A percentile compares a stretch with the other conserved stretches of the same genome.
phyloP scores from a whole-genome alignment of 2,113 vertebrate species.

The Camelus bactrianus region DNA sequence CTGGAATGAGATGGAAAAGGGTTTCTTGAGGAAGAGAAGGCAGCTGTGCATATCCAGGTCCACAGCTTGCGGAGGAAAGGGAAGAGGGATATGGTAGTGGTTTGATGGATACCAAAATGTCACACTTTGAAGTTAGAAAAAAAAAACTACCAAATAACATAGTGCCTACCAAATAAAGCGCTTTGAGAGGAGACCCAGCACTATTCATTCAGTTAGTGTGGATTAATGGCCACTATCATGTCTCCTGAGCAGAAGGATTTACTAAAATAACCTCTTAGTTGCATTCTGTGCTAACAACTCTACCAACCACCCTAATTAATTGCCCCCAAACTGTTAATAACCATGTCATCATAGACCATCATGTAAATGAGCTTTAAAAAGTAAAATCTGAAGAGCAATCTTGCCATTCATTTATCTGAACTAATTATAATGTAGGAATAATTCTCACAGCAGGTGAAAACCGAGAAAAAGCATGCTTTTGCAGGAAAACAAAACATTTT shows the following conservation, averaged over 20 bases:
- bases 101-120: background rate
- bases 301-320: slow-evolving; percentile 75
- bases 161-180: background rate
- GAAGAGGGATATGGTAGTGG: no score
- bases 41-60: rapidly evolving
- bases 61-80: background rate
- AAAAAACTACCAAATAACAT: background rate
- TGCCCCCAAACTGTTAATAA: slow-evolving; percentile 77
- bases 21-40: background rate
- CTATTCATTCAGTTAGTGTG: background rate
- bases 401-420: slow-evolving; percentile 82
- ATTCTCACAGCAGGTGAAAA: slow-evolving; percentile 81
- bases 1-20: background rate
- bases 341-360: slow-evolving; percentile 77
- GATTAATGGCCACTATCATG: background rate
- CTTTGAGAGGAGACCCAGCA: background rate
- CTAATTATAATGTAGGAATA: slow-evolving; percentile 82
- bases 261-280: slow-evolving; percentile 62
- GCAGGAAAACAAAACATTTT: slow-evolving; percentile 78
- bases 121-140: background rate
- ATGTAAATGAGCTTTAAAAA: slow-evolving; percentile 82
- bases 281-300: slow-evolving; percentile 62
- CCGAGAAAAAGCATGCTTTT: slow-evolving; percentile 64
- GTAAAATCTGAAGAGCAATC: slow-evolving; percentile 81
- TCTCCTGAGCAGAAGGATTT: slow-evolving; percentile 19